Evolutionary conservation across 2,888 invertebrate species (phyloP).

Genomic region (Drosophila kambysellisi): DNA sequence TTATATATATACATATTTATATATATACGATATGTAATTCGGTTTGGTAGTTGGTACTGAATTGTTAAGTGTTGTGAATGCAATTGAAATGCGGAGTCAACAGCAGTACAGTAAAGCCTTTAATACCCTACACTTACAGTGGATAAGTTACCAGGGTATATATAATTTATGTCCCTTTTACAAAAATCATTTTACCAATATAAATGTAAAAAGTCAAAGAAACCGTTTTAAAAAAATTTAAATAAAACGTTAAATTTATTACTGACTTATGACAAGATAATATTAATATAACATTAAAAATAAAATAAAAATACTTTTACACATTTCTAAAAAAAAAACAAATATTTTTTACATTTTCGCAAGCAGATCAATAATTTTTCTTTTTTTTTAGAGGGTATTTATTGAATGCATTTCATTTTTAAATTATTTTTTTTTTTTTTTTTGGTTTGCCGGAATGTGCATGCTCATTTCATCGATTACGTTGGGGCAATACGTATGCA

Average conservation of each 20-base stretch:
- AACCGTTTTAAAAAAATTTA: neutral
- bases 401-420: neutral
- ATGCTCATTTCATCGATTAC: slow-evolving; percentile 48
- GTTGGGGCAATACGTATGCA: slow-evolving; percentile 19
- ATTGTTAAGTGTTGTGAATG: slow-evolving; percentile 74
- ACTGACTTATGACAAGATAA: neutral
- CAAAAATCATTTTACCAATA: neutral
- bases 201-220: neutral
- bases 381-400: neutral
- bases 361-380: neutral
- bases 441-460: slow-evolving; percentile 8
- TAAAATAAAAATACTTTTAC: neutral
- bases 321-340: neutral
- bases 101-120: slow-evolving; percentile 13
- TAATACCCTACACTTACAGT: slow-evolving; percentile 34
- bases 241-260: neutral
- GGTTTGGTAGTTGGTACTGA: slow-evolving; percentile 56
- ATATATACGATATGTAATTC: slow-evolving; percentile 35
- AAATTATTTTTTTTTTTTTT: neutral
- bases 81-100: slow-evolving; percentile 71
- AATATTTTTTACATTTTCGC: neutral
- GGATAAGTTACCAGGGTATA: neutral
- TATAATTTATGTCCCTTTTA: neutral
- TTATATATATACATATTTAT: slow-evolving; percentile 31
- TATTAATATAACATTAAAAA: neutral